Evolutionary conservation across 2,888 invertebrate genomes (phyloP), one percentile per base, ranked within the genome.

Genomic region (Gari tellinella): DNA sequence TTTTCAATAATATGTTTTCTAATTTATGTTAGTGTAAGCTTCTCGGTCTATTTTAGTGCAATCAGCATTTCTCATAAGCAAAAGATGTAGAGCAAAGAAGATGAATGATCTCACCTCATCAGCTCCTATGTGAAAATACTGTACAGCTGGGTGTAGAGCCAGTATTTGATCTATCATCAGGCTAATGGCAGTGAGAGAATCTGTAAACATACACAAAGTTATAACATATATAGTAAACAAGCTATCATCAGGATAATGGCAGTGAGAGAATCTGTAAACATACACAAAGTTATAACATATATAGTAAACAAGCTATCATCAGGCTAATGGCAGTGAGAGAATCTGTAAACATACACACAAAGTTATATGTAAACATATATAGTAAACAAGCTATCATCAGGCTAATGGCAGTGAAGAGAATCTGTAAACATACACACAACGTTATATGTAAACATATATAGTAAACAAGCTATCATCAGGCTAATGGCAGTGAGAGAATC

Each of bases 61-160:
- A n/a, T n/a, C n/a, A n/a, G n/a, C n/a, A n/a, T n/a, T n/a, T n/a
- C n/a, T n/a, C n/a, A n/a, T n/a, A n/a, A n/a, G n/a, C n/a, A n/a
- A n/a, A n/a, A n/a, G n/a, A n/a, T n/a, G n/a, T n/a, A n/a, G n/a
- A n/a, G n/a, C n/a, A n/a, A n/a, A n/a, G n/a, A n/a, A n/a, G n/a
- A n/a, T n/a, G n/a, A n/a, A n/a, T 1, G 15, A 21, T 21, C 45
- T 38, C 51, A 92, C 93, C 92, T 97, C 97, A 90, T 97, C 97
- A 53, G 95, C 95, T 0, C 96, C 97, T 72, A 97, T 94, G 87
- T 97, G 96, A 56, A 97, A 92, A 88, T 94, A 95, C 62, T 94
- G 83, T 21, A 86, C 56, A 17, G 92, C 86, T 0, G 95, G 94
- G 90, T 96, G 96, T 48, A 94, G 93, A 0, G 93, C 93, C 65